A percentile compares a stretch with the other conserved stretches of the same genome.
Evolutionary conservation across 2,797 vertebrate genomes (phyloP).

Genomic region (Xenops minutus): DNA sequence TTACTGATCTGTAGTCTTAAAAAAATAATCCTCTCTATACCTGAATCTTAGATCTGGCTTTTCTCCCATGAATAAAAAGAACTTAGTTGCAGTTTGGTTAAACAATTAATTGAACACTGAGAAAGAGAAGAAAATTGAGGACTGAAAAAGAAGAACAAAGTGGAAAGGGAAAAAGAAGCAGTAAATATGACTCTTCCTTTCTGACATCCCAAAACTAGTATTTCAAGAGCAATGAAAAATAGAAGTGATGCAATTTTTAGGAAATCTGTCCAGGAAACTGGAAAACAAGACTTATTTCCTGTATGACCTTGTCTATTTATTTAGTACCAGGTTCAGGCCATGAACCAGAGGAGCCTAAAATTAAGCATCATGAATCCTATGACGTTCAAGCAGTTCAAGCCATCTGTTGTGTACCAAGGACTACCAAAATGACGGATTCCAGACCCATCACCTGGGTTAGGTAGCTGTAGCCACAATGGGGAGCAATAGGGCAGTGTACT

Average conservation of each 20-base stretch:
- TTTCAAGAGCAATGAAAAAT: not conserved
- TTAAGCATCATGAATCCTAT: not conserved
- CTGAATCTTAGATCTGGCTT: not conserved
- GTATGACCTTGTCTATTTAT: not conserved
- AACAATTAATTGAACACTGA: not conserved
- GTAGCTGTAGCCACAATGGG: not conserved
- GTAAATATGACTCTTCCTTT: not conserved
- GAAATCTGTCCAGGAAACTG: not conserved
- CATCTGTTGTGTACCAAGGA: not conserved
- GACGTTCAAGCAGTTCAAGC: not conserved
- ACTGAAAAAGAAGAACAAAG: not conserved
- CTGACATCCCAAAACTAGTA: not conserved
- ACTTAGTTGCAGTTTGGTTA: not conserved
- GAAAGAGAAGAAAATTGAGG: not conserved
- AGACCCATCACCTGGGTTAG: not conserved
- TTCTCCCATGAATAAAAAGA: not conserved
- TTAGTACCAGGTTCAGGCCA: not conserved
- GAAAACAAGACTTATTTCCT: constrained; percentile 7
- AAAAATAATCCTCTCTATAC: not conserved
- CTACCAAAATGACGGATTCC: not conserved
- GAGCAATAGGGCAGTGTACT: not conserved
- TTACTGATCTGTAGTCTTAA: not conserved
- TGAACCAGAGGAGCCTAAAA: not conserved
- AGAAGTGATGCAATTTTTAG: constrained; percentile 1
- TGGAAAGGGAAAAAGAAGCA: not conserved